Evolutionary conservation across 1,140 invertebrate species (phyloP), one percentile per base, ranked within the genome.

Genomic region (Carposina sasakii): DNA sequence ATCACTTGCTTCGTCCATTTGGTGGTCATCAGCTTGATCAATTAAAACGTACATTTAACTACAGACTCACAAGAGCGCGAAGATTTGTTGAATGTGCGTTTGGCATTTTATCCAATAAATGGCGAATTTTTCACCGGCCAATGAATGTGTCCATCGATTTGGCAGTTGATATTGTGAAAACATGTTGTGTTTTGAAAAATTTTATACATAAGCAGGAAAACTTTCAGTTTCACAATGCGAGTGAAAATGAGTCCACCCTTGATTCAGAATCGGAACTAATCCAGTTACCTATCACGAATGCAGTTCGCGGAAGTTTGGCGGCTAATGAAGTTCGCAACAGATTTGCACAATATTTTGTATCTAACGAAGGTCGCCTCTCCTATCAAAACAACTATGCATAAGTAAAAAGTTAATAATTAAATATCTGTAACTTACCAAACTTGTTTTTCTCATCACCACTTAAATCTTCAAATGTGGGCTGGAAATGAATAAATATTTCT

Each of bases 171-270:
- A 54, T 54, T 34, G 40, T 46, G 17, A 48, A 43, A 48, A 26
- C 52, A 39, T 48, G 45, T 42, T 48, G 44, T 43, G 36, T 54
- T 12, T 41, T 54, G 26, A 37, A 54, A 12, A 54, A 54, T 54
- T 48, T 46, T 46, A 17, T 46, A n/a, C 5, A 50, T 48, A 28
- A 41, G 72, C 67, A 44, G 71, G 75, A 53, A 65, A 69, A 31
- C 36, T 28, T 28, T 28, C 24, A 28, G 24, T 28, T 59, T 31
- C 21, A 26, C 28, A 57, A 50, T 48, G 61, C 63, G 52, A 56
- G 54, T 46, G 48, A 58, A 39, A 57, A 58, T 37, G 50, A 61
- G 21, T 65, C 61, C 26, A 57, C 52, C 30, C 46, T 49, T 58
- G 51, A 53, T 46, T 49, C 41, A 57, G 46, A 57, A 58, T 54